A percentile compares a stretch with the other conserved stretches of the same genome.
These are phyloP conservation scores for Eristalis intricaria DNA, from an alignment of 2,888 invertebrate species.

Conservation along the genomic window DNA sequence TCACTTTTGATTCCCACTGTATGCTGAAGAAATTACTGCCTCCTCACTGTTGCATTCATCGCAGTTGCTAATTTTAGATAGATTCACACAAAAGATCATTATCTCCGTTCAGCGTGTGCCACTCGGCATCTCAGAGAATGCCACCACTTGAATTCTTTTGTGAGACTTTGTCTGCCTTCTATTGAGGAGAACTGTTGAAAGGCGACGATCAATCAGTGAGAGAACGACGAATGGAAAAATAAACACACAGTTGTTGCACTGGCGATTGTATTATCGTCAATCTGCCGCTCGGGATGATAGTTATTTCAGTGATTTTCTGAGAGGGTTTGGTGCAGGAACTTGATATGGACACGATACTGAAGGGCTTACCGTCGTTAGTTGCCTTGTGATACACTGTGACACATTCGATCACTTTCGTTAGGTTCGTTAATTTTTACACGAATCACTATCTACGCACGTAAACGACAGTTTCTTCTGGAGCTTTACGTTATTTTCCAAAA, in stretches of 20 bases:
- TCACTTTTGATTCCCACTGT: neutral
- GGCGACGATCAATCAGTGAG: neutral
- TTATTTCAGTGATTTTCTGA: neutral
- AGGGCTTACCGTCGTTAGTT: too few relatives aligned
- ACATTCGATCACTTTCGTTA: too few relatives aligned
- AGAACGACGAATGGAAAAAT: neutral
- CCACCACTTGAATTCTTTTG: conserved; percentile 34
- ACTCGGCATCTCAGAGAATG: conserved; percentile 17
- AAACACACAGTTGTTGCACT: neutral
- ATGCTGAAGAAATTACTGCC: neutral
- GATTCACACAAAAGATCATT: conserved; percentile 9
- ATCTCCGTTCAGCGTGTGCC: conserved; percentile 33
- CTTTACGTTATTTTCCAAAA: too few relatives aligned
- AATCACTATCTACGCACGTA: too few relatives aligned
- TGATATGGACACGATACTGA: neutral
- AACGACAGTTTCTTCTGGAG: too few relatives aligned
- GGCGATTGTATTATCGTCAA: neutral
- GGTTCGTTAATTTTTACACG: too few relatives aligned
- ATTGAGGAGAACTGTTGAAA: neutral
- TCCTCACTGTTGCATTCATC: conserved; percentile 11
- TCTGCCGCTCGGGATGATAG: neutral
- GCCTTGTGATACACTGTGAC: too few relatives aligned
- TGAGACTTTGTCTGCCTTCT: conserved; percentile 3
- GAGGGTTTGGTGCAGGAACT: neutral
- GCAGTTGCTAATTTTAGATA: conserved; percentile 25